Percentiles rank a stretch among this genome's conserved stretches.
Conservation (phyloP, 1,140 invertebrate genomes). For the Thaumatotibia leucotreta region DNA sequence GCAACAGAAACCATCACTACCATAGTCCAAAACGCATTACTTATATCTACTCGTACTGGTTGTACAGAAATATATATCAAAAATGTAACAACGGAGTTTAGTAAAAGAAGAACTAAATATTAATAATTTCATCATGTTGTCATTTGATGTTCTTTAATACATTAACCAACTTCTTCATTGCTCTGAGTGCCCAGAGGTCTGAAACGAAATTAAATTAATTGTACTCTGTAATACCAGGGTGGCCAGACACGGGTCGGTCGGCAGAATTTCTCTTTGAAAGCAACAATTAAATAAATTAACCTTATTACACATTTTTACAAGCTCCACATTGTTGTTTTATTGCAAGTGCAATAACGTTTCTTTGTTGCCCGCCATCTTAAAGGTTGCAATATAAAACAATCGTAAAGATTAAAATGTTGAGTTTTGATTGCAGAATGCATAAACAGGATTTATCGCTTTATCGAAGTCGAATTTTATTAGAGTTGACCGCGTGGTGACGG, state of each 20-base stretch:
- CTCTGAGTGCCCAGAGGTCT: no score
- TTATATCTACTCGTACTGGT: no score
- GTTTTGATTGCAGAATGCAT: neutral
- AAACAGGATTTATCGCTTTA: neutral
- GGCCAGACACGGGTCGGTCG: neutral
- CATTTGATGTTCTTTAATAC: no score
- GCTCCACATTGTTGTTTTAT: neutral
- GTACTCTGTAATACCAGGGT: neutral
- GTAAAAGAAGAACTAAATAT: neutral
- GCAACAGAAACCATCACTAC: no score
- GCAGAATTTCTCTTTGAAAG: neutral
- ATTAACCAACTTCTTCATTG: no score
- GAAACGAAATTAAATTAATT: neutral
- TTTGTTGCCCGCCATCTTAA: neutral
- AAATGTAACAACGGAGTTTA: no score
- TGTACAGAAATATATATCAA: no score
- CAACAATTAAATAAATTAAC: neutral
- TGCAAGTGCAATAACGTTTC: neutral
- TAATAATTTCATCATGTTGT: no score
- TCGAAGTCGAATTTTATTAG: neutral
- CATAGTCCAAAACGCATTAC: no score
- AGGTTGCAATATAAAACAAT: neutral
- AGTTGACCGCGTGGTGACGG: no score
- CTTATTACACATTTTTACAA: neutral
- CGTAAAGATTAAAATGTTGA: neutral